These are phyloP conservation scores for Cerceris ruficornis DNA, from an alignment of 2,888 invertebrate genomes.

Conservation along the genomic window DNA sequence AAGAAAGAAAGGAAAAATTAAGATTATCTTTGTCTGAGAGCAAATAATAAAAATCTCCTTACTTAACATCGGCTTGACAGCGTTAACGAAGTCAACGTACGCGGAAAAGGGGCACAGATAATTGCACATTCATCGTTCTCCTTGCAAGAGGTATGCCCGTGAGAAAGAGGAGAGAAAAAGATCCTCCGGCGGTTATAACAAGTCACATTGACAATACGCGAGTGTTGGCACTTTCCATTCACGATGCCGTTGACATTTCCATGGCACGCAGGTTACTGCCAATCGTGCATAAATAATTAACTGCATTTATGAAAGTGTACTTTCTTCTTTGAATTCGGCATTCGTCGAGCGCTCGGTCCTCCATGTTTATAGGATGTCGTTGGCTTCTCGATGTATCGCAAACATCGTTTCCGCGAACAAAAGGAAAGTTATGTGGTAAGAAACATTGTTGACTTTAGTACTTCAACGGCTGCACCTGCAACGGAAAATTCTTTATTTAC, in stretches of 20 bases:
- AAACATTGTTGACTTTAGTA: too few relatives aligned
- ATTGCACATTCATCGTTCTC: constrained; percentile 12
- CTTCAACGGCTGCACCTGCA: too few relatives aligned
- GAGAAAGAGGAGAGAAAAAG: constrained; percentile 23
- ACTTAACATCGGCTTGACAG: constrained; percentile 5
- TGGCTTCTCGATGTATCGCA: constrained; percentile 18
- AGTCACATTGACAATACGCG: constrained; percentile 23
- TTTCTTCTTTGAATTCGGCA: constrained; percentile 59
- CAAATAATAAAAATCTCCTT: background rate
- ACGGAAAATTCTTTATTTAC: too few relatives aligned
- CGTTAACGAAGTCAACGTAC: constrained; percentile 17
- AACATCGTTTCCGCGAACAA: background rate
- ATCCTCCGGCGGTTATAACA: constrained; percentile 10
- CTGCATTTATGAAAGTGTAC: constrained; percentile 54
- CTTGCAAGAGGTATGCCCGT: constrained; percentile 18
- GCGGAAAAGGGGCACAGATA: constrained; percentile 5
- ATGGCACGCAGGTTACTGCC: constrained; percentile 26
- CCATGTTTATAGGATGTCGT: constrained; percentile 10
- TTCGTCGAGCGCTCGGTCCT: constrained; percentile 31
- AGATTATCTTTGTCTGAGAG: background rate
- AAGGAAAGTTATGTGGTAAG: too few relatives aligned
- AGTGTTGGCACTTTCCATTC: constrained; percentile 47
- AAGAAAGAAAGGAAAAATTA: constrained; percentile 8
- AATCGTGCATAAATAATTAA: constrained; percentile 59
- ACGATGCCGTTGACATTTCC: constrained; percentile 61